A percentile compares a stretch with the other conserved stretches of the same genome.
Evolutionary conservation across 2,113 vertebrate genomes (phyloP).

Genomic region (Otus sunia): DNA sequence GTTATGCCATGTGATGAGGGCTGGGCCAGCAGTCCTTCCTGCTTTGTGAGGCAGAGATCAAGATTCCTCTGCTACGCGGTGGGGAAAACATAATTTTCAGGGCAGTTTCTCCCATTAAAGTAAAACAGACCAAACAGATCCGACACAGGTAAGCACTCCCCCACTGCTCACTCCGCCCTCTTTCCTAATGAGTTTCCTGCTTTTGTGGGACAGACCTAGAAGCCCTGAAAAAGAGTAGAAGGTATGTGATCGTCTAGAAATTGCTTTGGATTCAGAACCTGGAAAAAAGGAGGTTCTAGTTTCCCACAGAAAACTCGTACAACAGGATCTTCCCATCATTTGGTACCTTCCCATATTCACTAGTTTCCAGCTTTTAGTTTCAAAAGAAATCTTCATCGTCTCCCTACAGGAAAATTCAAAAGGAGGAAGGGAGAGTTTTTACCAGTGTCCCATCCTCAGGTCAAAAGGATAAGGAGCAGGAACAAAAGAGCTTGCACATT

Average conservation of each 20-base stretch:
- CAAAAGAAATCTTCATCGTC: not conserved
- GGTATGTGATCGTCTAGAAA: not conserved
- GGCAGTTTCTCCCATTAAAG: not conserved
- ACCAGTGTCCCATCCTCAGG: not conserved
- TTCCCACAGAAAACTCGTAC: not conserved
- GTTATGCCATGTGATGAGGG: conserved; percentile 26
- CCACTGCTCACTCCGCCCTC: conserved; percentile 32
- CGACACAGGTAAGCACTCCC: conserved; percentile 28
- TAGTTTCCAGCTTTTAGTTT: not conserved
- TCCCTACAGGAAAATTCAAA: not conserved
- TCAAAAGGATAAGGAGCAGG: not conserved
- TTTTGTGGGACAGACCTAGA: conserved; percentile 15
- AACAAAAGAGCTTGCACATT: not conserved
- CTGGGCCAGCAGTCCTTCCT: conserved; percentile 30
- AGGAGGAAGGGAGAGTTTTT: not conserved
- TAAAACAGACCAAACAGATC: not conserved
- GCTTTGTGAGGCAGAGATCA: conserved; percentile 18
- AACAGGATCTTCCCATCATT: not conserved
- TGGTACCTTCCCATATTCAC: not conserved
- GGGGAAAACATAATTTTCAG: not conserved
- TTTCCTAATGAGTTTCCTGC: conserved; percentile 54
- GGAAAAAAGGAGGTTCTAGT: not conserved
- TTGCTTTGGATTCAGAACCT: not conserved
- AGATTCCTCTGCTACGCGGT: not conserved
- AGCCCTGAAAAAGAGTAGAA: not conserved